phyloP scores from a whole-genome alignment of 2,797 vertebrate genomes.

The Heliangelus exortis region DNA sequence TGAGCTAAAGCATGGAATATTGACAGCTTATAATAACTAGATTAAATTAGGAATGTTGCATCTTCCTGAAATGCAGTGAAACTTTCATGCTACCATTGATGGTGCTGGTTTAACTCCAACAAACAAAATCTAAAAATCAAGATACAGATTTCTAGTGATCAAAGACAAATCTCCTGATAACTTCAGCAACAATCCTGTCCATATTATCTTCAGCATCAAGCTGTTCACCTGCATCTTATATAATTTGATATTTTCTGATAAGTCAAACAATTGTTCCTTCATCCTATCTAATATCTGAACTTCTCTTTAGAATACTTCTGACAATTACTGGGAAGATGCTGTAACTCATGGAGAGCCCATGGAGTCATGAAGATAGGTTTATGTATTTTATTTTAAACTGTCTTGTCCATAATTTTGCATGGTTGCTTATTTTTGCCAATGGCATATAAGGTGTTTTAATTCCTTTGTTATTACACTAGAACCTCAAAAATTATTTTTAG shows the following conservation, averaged over 20 bases:
- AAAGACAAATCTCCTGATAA: background rate
- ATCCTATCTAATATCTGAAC: background rate
- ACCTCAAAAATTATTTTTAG: background rate
- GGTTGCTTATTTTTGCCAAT: background rate
- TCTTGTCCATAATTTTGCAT: background rate
- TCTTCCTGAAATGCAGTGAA: background rate
- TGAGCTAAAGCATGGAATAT: background rate
- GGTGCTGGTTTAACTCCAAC: background rate
- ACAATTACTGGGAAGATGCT: background rate
- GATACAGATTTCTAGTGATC: background rate
- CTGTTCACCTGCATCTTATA: background rate
- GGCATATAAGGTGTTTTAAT: background rate
- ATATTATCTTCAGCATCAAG: background rate
- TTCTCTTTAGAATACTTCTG: background rate
- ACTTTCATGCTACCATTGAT: background rate
- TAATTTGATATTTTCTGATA: background rate
- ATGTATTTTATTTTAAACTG: background rate
- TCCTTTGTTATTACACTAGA: background rate
- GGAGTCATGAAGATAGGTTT: fast-evolving
- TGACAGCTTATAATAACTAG: background rate
- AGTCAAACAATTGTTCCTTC: background rate
- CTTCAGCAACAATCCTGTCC: background rate
- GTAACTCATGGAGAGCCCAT: background rate
- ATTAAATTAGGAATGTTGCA: background rate
- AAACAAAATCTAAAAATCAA: background rate